A percentile compares a stretch with the other conserved stretches of the same genome.
phyloP scores from a whole-genome alignment of 2,113 vertebrate genomes.

The Dasyprocta punctata region DNA sequence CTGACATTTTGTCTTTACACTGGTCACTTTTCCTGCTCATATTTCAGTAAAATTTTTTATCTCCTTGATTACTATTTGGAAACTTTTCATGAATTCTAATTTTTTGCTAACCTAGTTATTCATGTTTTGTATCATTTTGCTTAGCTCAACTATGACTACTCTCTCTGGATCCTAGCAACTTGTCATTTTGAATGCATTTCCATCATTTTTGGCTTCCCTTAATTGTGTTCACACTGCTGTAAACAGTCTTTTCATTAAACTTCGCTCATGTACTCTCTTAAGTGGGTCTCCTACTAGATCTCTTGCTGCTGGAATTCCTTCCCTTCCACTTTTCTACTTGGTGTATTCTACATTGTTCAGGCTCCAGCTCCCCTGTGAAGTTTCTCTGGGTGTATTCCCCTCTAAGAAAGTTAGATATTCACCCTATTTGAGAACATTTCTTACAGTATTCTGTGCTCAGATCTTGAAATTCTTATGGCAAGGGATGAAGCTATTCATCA shows the following conservation, averaged over 20 bases:
- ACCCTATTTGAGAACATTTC: neutral
- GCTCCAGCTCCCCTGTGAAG: neutral
- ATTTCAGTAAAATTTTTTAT: neutral
- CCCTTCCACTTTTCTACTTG: neutral
- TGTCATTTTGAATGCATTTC: neutral
- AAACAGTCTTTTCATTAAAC: constrained; percentile 13
- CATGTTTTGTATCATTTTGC: neutral
- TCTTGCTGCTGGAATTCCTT: neutral
- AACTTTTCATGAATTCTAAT: neutral
- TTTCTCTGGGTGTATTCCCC: neutral
- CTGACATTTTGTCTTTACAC: neutral
- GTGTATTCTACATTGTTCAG: constrained; percentile 14
- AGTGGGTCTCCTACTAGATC: neutral
- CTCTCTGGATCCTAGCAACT: constrained; percentile 2
- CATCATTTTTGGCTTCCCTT: constrained; percentile 2
- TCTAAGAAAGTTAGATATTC: neutral
- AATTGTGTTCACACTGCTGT: neutral
- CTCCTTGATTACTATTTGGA: neutral
- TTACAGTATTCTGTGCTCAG: neutral
- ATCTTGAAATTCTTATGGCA: constrained; percentile 2
- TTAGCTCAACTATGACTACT: neutral
- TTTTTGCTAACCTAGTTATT: neutral
- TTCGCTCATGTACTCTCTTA: neutral
- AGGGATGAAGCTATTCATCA: constrained; percentile 5
- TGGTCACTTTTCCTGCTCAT: neutral